Evolutionary conservation across 2,113 vertebrate species (phyloP), one percentile per base, ranked within the genome.

Genomic region (Sigmodon hispidus): DNA sequence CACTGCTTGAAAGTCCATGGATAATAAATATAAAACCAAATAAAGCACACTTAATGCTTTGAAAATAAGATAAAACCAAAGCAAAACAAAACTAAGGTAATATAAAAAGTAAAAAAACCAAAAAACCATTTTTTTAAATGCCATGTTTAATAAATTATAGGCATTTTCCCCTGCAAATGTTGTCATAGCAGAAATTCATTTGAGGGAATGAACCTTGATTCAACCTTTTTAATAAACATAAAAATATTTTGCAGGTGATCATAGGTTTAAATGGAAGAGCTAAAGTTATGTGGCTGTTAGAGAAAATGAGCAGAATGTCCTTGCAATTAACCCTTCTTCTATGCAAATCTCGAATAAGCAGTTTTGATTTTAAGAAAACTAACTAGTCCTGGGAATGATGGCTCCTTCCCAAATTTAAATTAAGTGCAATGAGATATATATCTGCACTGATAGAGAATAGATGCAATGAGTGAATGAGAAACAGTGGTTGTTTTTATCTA

Each of bases 61-160:
- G 7, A 29, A 83, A 84, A 61, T 45, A 76, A 89, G 22, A 76
- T 48, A n/a, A 75, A 76, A 15, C 13, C 22, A 59, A 87, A 34
- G n/a, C 24, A 45, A 57, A 89, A 63, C 11, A 45, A 48, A 36
- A 17, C 24, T 65, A 50, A 50, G 40, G 24, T 3, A 85, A 59
- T 84, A n/a, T n/a, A 15, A 29, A 48, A 83, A 31, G 31, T 40
- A 5, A 93, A 77, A 92, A 63, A 34, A 55, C 34, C 6, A 12
- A 84, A 91, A 72, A 88, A 34, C 31, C 17, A 92, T 52, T 48
- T 65, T 80, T 93, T 87, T 34, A 95, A 94, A 72, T 65, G 75
- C 5, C 17, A 57, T 81, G 4, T 26, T 89, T 57, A 94, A 77
- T 61, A 85, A 89, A 83, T 31, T n/a, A 31, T 83, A 61, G 3